phyloP scores from a whole-genome alignment of 2,797 vertebrate species.

The Nannoperca australis region DNA sequence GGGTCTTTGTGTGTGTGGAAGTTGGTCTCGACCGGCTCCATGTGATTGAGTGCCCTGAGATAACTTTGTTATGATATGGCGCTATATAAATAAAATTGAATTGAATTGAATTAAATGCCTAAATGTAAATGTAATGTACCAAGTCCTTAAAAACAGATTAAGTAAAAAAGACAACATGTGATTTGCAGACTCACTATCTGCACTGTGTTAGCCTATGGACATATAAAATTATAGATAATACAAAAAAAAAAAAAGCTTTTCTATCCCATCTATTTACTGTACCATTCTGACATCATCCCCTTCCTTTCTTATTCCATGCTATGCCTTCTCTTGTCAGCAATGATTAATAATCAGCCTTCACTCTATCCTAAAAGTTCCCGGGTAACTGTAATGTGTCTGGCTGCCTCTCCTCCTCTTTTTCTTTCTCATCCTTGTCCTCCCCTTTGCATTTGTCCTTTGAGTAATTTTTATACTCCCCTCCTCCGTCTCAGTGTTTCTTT shows the following conservation, averaged over 20 bases:
- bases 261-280: not conserved
- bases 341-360: constrained; percentile 4
- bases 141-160: not conserved
- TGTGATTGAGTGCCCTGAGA: no score
- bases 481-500: constrained; percentile 2
- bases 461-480: constrained; percentile 13
- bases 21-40: no score
- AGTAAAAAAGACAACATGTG: not conserved
- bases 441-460: not conserved
- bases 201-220: not conserved
- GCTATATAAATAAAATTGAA: no score
- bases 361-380: constrained; percentile 12
- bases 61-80: no score
- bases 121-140: no score
- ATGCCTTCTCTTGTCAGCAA: not conserved
- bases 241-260: no score
- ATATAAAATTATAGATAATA: not conserved
- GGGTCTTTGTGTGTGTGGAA: no score
- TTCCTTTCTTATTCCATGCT: not conserved
- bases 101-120: no score
- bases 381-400: constrained; percentile 4
- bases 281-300: no score
- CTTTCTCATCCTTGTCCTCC: not conserved
- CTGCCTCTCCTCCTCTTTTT: constrained; percentile 3
- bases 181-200: not conserved